phyloP scores from a whole-genome alignment of 1,140 invertebrate genomes.

The Danaus melanippus region DNA sequence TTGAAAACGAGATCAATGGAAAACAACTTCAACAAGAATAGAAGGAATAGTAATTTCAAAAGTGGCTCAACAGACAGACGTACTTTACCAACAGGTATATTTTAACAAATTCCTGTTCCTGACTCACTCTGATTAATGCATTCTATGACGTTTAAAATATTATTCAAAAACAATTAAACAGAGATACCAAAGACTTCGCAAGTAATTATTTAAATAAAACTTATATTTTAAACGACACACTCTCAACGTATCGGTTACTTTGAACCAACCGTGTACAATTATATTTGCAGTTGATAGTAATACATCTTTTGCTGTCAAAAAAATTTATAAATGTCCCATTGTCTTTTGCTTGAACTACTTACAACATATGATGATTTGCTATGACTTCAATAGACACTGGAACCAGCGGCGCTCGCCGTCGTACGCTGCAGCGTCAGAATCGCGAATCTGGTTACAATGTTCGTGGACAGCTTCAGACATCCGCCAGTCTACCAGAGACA shows the following conservation, averaged over 20 bases:
- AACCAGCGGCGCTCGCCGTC: slow-evolving; percentile 63
- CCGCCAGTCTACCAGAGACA: slow-evolving; percentile 86
- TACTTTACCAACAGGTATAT: slow-evolving; percentile 78
- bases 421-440: slow-evolving; percentile 68
- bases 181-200: too few relatives aligned
- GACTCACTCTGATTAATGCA: background rate
- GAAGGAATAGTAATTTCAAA: slow-evolving; percentile 73
- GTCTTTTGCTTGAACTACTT: too few relatives aligned
- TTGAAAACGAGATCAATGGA: slow-evolving; percentile 87
- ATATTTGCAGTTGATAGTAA: too few relatives aligned
- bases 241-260: too few relatives aligned
- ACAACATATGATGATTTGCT: too few relatives aligned
- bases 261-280: too few relatives aligned
- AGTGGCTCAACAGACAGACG: slow-evolving; percentile 76
- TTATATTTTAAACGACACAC: too few relatives aligned
- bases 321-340: too few relatives aligned
- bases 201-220: too few relatives aligned
- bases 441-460: slow-evolving; percentile 45
- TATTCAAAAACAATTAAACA: background rate
- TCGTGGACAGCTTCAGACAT: slow-evolving; percentile 79
- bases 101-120: background rate
- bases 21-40: slow-evolving; percentile 78
- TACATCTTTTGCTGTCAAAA: too few relatives aligned
- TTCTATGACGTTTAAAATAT: background rate
- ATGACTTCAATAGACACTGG: slow-evolving; percentile 50